Percentiles rank a stretch among this genome's conserved stretches.
phyloP scores from a whole-genome alignment of 1,140 invertebrate species.

The Eubasilissa regina region DNA sequence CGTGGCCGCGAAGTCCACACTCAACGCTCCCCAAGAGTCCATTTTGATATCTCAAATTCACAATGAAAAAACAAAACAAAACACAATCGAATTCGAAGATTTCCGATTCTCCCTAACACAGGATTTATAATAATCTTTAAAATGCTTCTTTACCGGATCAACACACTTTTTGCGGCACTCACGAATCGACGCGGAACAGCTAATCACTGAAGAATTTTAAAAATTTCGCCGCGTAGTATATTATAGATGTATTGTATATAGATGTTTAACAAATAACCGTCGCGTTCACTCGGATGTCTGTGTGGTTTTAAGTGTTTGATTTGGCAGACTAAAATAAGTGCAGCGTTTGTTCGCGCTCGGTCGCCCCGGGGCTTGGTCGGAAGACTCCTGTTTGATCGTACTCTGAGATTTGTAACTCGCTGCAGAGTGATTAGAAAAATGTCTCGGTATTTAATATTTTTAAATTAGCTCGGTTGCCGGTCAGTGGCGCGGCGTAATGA shows the following conservation, averaged over 20 bases:
- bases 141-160: too few species aligned
- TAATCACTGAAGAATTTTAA: neutral
- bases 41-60: slow-evolving; percentile 63
- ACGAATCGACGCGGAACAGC: too few species aligned
- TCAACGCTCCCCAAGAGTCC: slow-evolving; percentile 78
- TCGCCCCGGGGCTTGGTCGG: neutral
- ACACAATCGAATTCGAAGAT: too few species aligned
- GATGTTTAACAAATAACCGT: neutral
- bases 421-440: neutral
- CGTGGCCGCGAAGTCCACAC: slow-evolving; percentile 74
- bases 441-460: too few species aligned
- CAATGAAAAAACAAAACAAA: neutral
- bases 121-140: too few species aligned
- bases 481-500: too few species aligned
- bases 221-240: too few species aligned
- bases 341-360: slow-evolving; percentile 64
- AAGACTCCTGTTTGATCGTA: slow-evolving; percentile 12
- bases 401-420: neutral
- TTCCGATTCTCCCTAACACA: too few species aligned
- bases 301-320: slow-evolving; percentile 64
- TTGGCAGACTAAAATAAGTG: slow-evolving; percentile 72
- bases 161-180: too few species aligned
- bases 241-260: too few species aligned
- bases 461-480: too few species aligned
- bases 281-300: neutral